Evolutionary conservation across 2,888 invertebrate species (phyloP), one percentile per base, ranked within the genome.

Genomic region (Elysia crispata): DNA sequence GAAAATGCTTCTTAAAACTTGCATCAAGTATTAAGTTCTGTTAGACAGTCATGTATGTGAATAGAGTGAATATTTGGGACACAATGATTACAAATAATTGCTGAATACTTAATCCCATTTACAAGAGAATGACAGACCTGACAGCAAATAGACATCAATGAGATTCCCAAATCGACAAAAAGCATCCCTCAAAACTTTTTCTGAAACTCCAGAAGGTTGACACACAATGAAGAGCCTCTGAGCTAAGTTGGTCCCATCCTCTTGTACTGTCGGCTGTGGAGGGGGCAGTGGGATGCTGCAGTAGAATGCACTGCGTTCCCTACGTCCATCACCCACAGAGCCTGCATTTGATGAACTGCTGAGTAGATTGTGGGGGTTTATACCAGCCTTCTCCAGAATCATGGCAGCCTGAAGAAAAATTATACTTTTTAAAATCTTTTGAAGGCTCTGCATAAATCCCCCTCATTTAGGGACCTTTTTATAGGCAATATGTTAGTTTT

Each of bases 161-260:
- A 98, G 93, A 90, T 95, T 95, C 8, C 97, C 97, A 93, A 98
- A 98, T 88, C 97, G 95, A 87, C 96, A 96, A 92, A 98, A 98
- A 28, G 96, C 95, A 91, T 98, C 97, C 87, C 95, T 95, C 89
- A 98, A 93, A 31, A 96, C 95, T 81, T 95, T 94, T 85, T 95
- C 93, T 0, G 96, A 95, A 20, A 97, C 96, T 67, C 97, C 94
- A 77, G 93, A 93, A 87, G 95, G 93, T 84, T 93, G 93, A 84
- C 93, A 93, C 23, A 94, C 94, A 80, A 94, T 93, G 86, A 94
- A 94, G 83, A 94, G 90, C 84, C 94, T 90, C 87, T 93, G 92
- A 50, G 91, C 92, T 1, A 92, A 90, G 23, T 90, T 89, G 13
- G 70, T 80, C 1, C 92, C 89, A 79, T 93, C 93, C 41, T 92